Evolutionary conservation across 2,888 invertebrate species (phyloP).

Genomic region (Yponomeuta cagnagella): DNA sequence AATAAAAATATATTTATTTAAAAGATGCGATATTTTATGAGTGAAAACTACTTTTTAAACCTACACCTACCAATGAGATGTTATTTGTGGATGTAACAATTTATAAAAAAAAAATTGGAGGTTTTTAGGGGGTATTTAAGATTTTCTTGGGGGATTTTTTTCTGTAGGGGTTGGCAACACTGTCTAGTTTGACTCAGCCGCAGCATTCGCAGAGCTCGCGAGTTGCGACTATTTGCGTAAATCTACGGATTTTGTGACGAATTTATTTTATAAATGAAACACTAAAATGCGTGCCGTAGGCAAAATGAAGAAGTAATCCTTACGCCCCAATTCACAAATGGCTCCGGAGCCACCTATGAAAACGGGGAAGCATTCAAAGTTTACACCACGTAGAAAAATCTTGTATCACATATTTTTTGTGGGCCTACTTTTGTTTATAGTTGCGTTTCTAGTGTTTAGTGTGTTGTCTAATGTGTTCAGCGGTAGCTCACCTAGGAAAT

Average conservation of each 20-base stretch:
- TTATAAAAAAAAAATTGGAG: too few species aligned
- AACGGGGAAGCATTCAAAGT: slow-evolving; percentile 64
- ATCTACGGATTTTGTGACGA: slow-evolving; percentile 32
- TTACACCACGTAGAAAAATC: slow-evolving; percentile 67
- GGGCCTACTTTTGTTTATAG: slow-evolving; percentile 73
- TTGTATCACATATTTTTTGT: slow-evolving; percentile 78
- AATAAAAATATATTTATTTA: too few species aligned
- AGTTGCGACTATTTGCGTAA: not conserved
- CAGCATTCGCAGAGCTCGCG: not conserved
- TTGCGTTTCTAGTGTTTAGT: slow-evolving; percentile 73
- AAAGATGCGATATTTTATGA: too few species aligned
- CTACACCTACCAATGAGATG: too few species aligned
- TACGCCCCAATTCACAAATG: slow-evolving; percentile 64
- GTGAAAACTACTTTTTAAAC: too few species aligned
- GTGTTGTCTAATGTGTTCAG: slow-evolving; percentile 67
- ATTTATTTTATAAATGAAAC: slow-evolving; percentile 56
- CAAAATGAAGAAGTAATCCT: slow-evolving; percentile 58
- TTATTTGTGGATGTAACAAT: too few species aligned
- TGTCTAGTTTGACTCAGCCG: too few species aligned
- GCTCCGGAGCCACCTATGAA: slow-evolving; percentile 65
- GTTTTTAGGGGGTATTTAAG: too few species aligned
- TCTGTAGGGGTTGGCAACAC: too few species aligned
- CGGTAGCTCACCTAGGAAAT: slow-evolving; percentile 61
- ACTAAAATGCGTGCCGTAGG: slow-evolving; percentile 59
- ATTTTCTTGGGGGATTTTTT: too few species aligned